phyloP scores from a whole-genome alignment of 2,113 vertebrate species.

The Gavia stellata region DNA sequence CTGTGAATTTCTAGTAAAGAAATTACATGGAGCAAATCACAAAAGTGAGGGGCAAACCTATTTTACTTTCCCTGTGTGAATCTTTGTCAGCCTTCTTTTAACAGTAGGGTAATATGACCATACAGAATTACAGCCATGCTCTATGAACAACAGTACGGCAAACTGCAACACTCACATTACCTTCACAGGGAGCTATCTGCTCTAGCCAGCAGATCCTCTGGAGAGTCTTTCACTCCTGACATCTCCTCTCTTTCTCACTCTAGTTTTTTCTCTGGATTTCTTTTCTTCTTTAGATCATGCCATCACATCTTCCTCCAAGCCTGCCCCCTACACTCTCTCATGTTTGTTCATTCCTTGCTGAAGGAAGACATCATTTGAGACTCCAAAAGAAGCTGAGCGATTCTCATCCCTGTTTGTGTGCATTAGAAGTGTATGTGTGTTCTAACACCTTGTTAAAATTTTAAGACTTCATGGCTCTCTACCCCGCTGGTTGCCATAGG shows the following conservation, averaged over 20 bases:
- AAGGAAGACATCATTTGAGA: not conserved
- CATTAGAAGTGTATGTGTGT: not conserved
- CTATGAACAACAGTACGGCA: not conserved
- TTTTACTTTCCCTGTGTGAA: not conserved
- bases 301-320: not conserved
- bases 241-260: not conserved
- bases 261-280: not conserved
- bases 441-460: slow-evolving; percentile 29
- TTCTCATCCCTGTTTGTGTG: not conserved
- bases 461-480: slow-evolving; percentile 17
- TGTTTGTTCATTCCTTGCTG: not conserved
- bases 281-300: not conserved
- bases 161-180: not conserved
- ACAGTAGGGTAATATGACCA: not conserved
- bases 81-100: not conserved
- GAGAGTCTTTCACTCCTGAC: not conserved
- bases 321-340: not conserved
- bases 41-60: not conserved
- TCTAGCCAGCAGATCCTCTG: not conserved
- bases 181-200: not conserved
- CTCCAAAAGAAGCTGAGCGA: not conserved
- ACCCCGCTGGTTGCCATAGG: not conserved
- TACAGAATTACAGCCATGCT: not conserved
- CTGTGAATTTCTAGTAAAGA: not conserved
- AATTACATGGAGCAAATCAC: not conserved